phyloP scores from a whole-genome alignment of 2,113 vertebrate genomes.

The Osmerus eperlanus region DNA sequence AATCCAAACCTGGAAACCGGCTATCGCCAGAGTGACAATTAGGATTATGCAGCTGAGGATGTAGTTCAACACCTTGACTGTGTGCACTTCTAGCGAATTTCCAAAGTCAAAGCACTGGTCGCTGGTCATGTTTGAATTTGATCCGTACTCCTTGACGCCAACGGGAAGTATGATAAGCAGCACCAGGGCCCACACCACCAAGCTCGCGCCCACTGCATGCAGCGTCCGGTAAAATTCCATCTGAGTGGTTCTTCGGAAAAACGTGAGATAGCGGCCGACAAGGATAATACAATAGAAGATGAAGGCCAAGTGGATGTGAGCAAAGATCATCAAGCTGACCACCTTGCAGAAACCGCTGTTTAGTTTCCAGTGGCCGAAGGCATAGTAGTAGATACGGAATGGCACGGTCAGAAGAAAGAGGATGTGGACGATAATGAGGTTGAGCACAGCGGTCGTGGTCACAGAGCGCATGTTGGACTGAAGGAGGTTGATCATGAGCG shows the following conservation, averaged over 20 bases:
- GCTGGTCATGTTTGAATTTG: fast-evolving
- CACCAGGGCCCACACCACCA: conserved; percentile 67
- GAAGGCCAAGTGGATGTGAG: conserved; percentile 81
- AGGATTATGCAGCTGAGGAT: conserved; percentile 45
- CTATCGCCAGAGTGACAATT: conserved; percentile 46
- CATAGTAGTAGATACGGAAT: conserved; percentile 76
- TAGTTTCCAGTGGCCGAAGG: conserved; percentile 60
- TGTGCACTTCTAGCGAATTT: conserved; percentile 44
- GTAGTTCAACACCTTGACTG: conserved; percentile 71
- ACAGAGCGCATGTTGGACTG: conserved; percentile 77
- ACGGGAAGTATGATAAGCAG: conserved; percentile 60
- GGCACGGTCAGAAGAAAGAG: conserved; percentile 79
- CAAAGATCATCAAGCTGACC: conserved; percentile 78
- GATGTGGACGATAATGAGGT: conserved; percentile 74
- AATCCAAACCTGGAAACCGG: conserved; percentile 69
- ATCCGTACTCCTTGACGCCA: conserved; percentile 65
- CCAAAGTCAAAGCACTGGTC: conserved; percentile 74
- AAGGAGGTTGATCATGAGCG: conserved; percentile 67
- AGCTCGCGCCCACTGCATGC: conserved; percentile 74
- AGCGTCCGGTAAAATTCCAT: conserved; percentile 79
- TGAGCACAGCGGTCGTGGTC: conserved; percentile 78
- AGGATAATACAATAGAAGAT: conserved; percentile 77
- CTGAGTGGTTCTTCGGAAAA: conserved; percentile 72
- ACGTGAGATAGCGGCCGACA: conserved; percentile 72
- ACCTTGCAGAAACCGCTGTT: conserved; percentile 64